Percentiles rank a stretch among this genome's conserved stretches.
Conservation (phyloP, 2,888 invertebrate species). For the Heterodera filipjevi region DNA sequence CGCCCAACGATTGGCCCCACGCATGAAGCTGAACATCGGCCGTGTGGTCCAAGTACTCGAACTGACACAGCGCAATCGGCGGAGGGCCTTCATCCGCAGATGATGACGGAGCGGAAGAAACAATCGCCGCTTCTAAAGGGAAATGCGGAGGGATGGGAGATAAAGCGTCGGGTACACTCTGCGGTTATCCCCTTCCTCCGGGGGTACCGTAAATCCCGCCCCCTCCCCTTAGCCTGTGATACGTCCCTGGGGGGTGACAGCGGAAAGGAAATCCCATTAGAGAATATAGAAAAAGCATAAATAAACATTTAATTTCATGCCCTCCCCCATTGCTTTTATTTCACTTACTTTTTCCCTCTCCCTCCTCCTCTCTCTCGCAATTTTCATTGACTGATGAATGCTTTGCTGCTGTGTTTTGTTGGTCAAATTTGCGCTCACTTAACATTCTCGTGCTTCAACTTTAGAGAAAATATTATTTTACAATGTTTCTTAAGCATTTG, state of each 20-base stretch:
- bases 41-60: constrained; percentile 81
- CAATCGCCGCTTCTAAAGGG: no score
- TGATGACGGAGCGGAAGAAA: not conserved
- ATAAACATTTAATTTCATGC: no score
- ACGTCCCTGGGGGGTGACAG: no score
- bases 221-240: no score
- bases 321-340: no score
- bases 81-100: constrained; percentile 1
- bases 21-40: constrained; percentile 97
- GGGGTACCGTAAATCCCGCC: no score
- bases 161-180: no score
- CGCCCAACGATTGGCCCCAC: constrained; percentile 81
- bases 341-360: not conserved
- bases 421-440: not conserved
- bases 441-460: not conserved
- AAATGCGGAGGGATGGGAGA: no score
- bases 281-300: no score
- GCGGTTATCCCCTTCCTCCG: no score
- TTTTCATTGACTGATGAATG: not conserved
- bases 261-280: no score
- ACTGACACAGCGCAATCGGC: constrained; percentile 20
- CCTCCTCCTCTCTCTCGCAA: not conserved
- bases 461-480: not conserved
- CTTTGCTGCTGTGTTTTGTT: not conserved
- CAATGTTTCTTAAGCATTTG: not conserved